Evolutionary conservation across 2,797 vertebrate species (phyloP).

Genomic region (Selene dorsalis): DNA sequence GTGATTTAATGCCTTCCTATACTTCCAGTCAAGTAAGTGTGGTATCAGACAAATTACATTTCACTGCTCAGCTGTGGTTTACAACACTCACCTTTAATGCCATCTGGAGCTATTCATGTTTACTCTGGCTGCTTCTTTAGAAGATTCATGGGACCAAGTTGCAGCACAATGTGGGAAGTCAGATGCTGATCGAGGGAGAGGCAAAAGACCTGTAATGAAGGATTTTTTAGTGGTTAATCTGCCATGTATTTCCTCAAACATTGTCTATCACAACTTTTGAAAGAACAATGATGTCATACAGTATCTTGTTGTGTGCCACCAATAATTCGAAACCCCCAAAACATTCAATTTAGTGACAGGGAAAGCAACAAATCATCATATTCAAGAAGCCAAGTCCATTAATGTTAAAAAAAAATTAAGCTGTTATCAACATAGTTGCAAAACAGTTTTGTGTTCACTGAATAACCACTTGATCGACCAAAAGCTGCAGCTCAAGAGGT

Average conservation of each 20-base stretch:
- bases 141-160: not conserved
- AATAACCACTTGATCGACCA: not conserved
- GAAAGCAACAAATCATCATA: not conserved
- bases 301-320: not conserved
- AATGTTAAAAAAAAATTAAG: not conserved
- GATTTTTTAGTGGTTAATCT: not conserved
- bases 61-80: constrained; percentile 12
- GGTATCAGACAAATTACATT: constrained; percentile 2
- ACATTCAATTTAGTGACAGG: not conserved
- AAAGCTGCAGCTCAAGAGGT: not conserved
- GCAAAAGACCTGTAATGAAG: not conserved
- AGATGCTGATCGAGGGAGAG: not conserved
- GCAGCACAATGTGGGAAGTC: not conserved
- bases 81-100: constrained; percentile 23
- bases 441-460: not conserved
- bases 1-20: not conserved
- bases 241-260: not conserved
- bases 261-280: not conserved
- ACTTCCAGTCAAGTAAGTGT: constrained; percentile 4
- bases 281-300: not conserved
- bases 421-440: not conserved
- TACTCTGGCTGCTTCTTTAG: not conserved
- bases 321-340: not conserved
- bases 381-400: not conserved
- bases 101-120: constrained; percentile 6